Conservation (phyloP, 2,797 vertebrate genomes). For the Thunnus albacares region DNA sequence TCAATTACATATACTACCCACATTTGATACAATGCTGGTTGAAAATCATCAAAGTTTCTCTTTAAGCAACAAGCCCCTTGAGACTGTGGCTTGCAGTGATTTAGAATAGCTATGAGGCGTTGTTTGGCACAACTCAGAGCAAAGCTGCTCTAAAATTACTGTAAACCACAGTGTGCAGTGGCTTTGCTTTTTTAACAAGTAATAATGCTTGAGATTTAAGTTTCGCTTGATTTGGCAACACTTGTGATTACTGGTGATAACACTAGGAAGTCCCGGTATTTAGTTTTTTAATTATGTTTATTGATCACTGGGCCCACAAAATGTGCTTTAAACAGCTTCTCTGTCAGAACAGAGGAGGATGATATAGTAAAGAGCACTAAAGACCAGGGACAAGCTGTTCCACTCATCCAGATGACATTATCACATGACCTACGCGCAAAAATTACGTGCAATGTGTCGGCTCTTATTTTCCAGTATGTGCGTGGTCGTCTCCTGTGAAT, state of each 20-base stretch:
- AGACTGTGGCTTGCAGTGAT: slow-evolving; percentile 59
- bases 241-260: not conserved
- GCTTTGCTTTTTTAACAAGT: slow-evolving; percentile 38
- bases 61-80: slow-evolving; percentile 79
- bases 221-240: not conserved
- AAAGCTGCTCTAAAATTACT: slow-evolving; percentile 34
- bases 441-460: not conserved
- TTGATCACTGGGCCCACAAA: no score
- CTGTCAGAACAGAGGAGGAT: no score
- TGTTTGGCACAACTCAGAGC: slow-evolving; percentile 30
- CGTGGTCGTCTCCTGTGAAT: not conserved
- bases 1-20: no score
- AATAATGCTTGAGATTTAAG: slow-evolving; percentile 1
- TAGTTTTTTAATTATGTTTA: not conserved
- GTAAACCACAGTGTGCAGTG: not conserved
- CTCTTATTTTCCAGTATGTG: not conserved
- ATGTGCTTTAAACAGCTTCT: no score
- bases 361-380: no score
- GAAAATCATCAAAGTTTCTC: no score
- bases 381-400: no score
- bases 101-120: slow-evolving; percentile 53
- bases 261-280: not conserved
- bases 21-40: no score
- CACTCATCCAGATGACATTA: not conserved
- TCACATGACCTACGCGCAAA: not conserved